Evolutionary conservation across 2,113 vertebrate genomes (phyloP), one percentile per base, ranked within the genome.

Genomic region (Calidris pugnax): DNA sequence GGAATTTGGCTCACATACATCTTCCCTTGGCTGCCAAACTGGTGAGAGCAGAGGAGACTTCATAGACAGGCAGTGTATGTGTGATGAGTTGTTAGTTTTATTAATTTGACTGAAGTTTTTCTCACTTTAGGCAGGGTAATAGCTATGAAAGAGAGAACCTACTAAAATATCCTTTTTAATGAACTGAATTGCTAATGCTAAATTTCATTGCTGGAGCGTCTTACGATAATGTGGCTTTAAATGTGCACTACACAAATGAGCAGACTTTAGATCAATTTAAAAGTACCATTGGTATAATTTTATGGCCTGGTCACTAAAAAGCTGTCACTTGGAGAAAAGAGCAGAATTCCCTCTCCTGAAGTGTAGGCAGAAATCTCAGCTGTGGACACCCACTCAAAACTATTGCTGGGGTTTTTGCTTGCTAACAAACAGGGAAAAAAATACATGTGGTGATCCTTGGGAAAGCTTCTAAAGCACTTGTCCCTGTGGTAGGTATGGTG

Each of bases 161-260:
- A 68, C 92, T 94, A 79, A 94, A 96, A 95, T 87, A 94, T 26
- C 79, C 48, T 92, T 95, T 93, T 92, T 96, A 97, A 96, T 96
- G 93, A 94, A 92, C 86, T 85, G 88, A 93, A 96, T 92, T 92
- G 86, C 83, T 90, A 78, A 96, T 85, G 85, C 83, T 86, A 63
- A 90, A 92, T 96, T 94, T 93, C 92, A 92, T 72, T 95, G 93
- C 96, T 81, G 90, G 30, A 90, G 73, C 86, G 77, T 92, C 95
- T 93, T 93, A 63, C 53, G 63, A 5, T 96, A 95, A 94, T 71
- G 80, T 94, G 76, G 64, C 83, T 91, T 81, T 97, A 94, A 96
- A 96, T 94, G 89, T 72, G 89, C 89, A 37, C 76, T 62, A 91
- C 56, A 75, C 77, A 89, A 95, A 96, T 85, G 93, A 96, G 87